Base-by-base conservation (phyloP, 2,888 invertebrate species). In the Diplazon laetatorius region DNA sequence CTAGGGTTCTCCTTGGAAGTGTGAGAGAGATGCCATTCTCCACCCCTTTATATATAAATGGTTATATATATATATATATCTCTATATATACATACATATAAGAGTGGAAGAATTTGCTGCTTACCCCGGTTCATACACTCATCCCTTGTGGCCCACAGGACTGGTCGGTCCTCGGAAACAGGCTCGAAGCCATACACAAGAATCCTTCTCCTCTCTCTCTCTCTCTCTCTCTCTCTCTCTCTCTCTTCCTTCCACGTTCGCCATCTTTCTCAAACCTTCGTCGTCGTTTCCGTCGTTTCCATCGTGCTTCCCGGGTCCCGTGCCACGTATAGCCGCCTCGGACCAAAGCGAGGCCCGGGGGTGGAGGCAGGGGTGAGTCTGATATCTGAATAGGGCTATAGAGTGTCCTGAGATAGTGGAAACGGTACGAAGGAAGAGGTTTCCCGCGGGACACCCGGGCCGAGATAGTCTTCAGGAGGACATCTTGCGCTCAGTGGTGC, bases 331-430 rank as follows among this genome's bases (percentile, higher is more conserved):
- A n/a, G n/a, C n/a, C n/a, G n/a, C 52, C 66, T 59, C 62, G 60
- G 82, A 66, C 83, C 82, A 82, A 81, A 83, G 78, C 83, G n/a
- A n/a, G n/a, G 84, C 83, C 82, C 83, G 77, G 81, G 78, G 80
- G 78, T 76, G 69, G 80, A 77, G 84, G 83, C n/a, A n/a, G 86
- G 87, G 85, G 87, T 87, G 88, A 88, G 86, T 86, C 83, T 84
- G 89, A 88, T 90, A 90, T 90, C 90, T 89, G 90, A 90, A 90
- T 90, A 90, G 90, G n/a, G 86, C 87, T 89, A 89, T 89, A 88
- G 89, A 89, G 88, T 87, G 88, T 88, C 87, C 88, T 87, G 88
- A 90, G 90, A 90, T 90, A 90, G 89, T 88, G 82, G 80, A 60
- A 82, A 88, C 78, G 76, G 78, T 77, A 79, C 81, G 80, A 80